Evolutionary conservation across 1,140 invertebrate species (phyloP).

Genomic region (Cotesia vestalis): DNA sequence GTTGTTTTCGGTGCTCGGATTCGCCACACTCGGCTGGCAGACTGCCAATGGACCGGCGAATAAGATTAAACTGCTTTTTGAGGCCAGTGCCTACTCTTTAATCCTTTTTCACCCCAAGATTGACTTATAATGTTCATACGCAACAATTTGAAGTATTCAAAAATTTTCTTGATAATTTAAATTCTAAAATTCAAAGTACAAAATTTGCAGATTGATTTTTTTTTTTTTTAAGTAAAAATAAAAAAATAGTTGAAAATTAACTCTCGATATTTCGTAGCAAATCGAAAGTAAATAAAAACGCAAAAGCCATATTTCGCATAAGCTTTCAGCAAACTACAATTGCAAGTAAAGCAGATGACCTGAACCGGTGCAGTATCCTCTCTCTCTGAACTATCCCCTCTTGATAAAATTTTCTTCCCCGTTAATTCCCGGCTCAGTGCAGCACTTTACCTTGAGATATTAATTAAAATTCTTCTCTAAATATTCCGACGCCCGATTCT

Average conservation of each 20-base stretch:
- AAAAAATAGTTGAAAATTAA: too few relatives aligned
- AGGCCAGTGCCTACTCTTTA: conserved; percentile 16
- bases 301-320: too few relatives aligned
- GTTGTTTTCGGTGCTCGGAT: conserved; percentile 39
- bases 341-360: conserved; percentile 9
- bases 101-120: background rate
- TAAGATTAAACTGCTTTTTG: conserved; percentile 37
- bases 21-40: conserved; percentile 29
- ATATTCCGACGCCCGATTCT: conserved; percentile 43
- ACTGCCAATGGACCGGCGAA: conserved; percentile 40
- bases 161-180: too few relatives aligned
- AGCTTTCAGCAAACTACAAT: background rate
- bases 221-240: too few relatives aligned
- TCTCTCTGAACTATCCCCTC: too few relatives aligned
- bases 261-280: too few relatives aligned
- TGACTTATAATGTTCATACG: too few relatives aligned
- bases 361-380: background rate
- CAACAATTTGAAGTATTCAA: too few relatives aligned
- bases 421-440: conserved; percentile 4
- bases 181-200: too few relatives aligned
- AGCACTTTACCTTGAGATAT: conserved; percentile 43
- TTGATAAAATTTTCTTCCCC: background rate
- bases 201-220: too few relatives aligned
- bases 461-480: conserved; percentile 56
- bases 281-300: too few relatives aligned